Evolutionary conservation across 37 sponge, comb jelly and placozoan species (phyloP).

Genomic region (Aplysina aerophoba): DNA sequence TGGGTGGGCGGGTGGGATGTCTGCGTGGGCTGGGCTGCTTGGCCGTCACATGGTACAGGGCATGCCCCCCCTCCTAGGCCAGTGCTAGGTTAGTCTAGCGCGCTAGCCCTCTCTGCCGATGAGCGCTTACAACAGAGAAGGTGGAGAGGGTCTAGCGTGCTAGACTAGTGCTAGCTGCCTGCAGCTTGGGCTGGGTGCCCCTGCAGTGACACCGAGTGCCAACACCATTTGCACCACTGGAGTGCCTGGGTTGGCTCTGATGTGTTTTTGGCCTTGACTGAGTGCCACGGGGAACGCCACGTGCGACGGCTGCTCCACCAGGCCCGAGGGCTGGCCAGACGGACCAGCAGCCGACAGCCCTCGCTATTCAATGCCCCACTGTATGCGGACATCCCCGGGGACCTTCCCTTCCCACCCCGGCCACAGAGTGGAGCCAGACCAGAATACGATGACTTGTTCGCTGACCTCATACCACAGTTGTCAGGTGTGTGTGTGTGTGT

Average conservation of each 20-base stretch:
- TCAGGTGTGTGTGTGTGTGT: constrained; percentile 6
- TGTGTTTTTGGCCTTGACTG: constrained; percentile 16
- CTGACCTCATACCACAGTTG: constrained; percentile 82
- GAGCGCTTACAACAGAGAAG: too few species aligned
- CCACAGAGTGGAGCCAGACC: neutral
- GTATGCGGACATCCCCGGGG: neutral
- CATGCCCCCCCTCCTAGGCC: constrained; percentile 15
- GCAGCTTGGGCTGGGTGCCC: neutral
- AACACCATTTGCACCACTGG: too few species aligned
- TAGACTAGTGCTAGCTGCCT: neutral
- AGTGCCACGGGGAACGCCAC: constrained; percentile 25
- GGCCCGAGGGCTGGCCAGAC: constrained; percentile 15
- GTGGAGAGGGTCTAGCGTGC: too few species aligned
- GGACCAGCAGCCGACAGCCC: constrained; percentile 9
- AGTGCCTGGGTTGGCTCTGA: neutral
- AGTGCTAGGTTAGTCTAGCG: constrained; percentile 27
- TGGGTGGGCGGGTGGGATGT: neutral
- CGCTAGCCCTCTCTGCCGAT: too few species aligned
- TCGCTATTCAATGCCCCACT: neutral
- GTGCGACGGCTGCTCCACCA: constrained; percentile 31
- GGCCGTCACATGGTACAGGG: constrained; percentile 50
- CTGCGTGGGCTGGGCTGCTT: constrained; percentile 39
- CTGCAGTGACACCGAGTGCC: neutral
- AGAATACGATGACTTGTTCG: constrained; percentile 63
- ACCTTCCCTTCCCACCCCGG: neutral